These are phyloP conservation scores for Sebastes baramenuke DNA, from an alignment of 2,797 vertebrate genomes.

Conservation along the genomic window DNA sequence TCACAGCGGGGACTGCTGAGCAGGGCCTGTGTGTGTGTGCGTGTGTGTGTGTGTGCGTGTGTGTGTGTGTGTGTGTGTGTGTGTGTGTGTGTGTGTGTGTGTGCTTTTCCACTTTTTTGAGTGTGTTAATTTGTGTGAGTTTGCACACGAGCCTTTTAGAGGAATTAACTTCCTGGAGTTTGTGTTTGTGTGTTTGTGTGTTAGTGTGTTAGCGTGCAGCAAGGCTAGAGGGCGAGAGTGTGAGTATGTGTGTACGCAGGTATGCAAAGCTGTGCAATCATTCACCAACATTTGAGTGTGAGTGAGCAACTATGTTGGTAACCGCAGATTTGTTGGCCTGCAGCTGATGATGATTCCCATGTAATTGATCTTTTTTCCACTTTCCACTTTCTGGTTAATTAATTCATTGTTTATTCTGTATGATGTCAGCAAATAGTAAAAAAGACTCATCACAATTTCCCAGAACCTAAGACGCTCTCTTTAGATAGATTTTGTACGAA, in stretches of 20 bases:
- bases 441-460: not conserved
- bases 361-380: not conserved
- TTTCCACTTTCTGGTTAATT: not conserved
- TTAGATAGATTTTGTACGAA: too few relatives aligned
- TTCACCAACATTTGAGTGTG: not conserved
- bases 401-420: not conserved
- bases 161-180: not conserved
- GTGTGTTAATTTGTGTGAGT: not conserved
- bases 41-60: too few relatives aligned
- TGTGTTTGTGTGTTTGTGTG: not conserved
- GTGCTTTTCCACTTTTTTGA: not conserved
- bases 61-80: not conserved
- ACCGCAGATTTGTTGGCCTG: not conserved
- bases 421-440: not conserved
- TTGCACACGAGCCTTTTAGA: not conserved
- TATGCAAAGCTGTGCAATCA: not conserved
- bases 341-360: not conserved
- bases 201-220: not conserved
- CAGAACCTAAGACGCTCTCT: too few relatives aligned
- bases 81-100: not conserved
- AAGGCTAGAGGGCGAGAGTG: not conserved
- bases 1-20: not conserved
- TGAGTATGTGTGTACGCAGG: not conserved
- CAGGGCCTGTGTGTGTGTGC: not conserved
- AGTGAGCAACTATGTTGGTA: not conserved